These are phyloP conservation scores for Cephus sareptanus DNA, from an alignment of 2,888 invertebrate species.

Conservation along the genomic window DNA sequence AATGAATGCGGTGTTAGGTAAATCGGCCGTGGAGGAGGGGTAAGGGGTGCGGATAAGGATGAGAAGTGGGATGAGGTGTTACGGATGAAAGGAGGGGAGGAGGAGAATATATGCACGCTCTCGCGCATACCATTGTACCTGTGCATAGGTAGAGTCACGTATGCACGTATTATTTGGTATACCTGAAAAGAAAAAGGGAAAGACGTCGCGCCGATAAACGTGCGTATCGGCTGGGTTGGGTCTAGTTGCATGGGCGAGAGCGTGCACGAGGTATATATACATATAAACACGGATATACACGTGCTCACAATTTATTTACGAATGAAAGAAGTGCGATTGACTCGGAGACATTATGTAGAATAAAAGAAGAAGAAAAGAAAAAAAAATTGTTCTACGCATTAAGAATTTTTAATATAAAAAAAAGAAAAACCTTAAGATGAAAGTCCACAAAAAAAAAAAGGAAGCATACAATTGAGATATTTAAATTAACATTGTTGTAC, in stretches of 20 bases:
- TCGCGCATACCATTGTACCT: slow-evolving; percentile 39
- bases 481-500: slow-evolving; percentile 66
- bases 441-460: slow-evolving; percentile 55
- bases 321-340: slow-evolving; percentile 56
- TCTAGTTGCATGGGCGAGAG: neutral
- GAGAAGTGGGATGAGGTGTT: neutral
- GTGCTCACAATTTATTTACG: slow-evolving; percentile 49
- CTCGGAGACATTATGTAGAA: slow-evolving; percentile 25
- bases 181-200: neutral
- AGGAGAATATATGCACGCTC: slow-evolving; percentile 31
- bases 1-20: neutral
- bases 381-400: slow-evolving; percentile 60
- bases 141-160: slow-evolving; percentile 30
- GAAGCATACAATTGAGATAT: slow-evolving; percentile 62
- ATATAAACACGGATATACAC: slow-evolving; percentile 41
- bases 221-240: neutral
- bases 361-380: slow-evolving; percentile 26
- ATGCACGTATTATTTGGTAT: slow-evolving; percentile 16
- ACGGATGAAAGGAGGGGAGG: slow-evolving; percentile 14
- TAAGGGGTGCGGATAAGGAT: neutral
- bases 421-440: slow-evolving; percentile 44
- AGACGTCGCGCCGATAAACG: neutral
- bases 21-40: neutral
- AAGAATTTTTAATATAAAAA: slow-evolving; percentile 61
- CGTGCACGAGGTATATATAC: slow-evolving; percentile 15